These are phyloP conservation scores for Actinopyga echinites DNA, from an alignment of 53 echinoderm and acorn worm species.

Conservation along the genomic window DNA sequence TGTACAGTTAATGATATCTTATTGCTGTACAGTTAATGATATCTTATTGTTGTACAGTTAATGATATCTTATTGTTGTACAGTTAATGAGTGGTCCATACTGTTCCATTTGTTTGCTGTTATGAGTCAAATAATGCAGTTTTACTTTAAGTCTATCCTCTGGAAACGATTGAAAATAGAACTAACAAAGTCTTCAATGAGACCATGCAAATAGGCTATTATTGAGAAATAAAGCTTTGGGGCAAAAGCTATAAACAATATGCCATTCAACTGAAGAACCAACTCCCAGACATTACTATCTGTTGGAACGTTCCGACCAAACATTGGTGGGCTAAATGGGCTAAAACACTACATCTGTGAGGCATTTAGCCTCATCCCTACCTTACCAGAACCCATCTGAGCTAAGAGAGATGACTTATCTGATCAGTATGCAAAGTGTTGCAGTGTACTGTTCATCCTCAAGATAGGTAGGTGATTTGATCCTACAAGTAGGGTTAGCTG, in stretches of 20 bases:
- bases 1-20: no score
- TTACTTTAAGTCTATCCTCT: neutral
- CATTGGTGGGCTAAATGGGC: constrained; percentile 7
- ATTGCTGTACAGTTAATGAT: no score
- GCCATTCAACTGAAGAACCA: constrained; percentile 21
- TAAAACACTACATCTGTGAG: constrained; percentile 29
- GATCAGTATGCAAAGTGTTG: neutral
- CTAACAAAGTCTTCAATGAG: constrained; percentile 4
- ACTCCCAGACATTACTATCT: constrained; percentile 21
- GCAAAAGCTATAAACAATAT: constrained; percentile 3
- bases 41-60: constrained; percentile 17
- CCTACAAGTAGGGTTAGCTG: constrained; percentile 6
- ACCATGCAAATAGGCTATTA: constrained; percentile 30
- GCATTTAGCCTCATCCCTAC: constrained; percentile 14
- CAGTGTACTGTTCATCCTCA: neutral
- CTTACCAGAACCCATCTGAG: neutral
- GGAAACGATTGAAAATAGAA: neutral
- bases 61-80: constrained; percentile 16
- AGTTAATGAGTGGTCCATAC: constrained; percentile 7
- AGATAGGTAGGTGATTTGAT: neutral
- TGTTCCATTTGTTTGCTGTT: neutral
- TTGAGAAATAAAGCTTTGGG: neutral
- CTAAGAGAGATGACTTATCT: constrained; percentile 18
- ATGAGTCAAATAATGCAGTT: constrained; percentile 29
- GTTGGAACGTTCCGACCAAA: constrained; percentile 10